These are phyloP conservation scores for Capricornis sumatraensis DNA, from an alignment of 2,113 vertebrate species.

Conservation along the genomic window DNA sequence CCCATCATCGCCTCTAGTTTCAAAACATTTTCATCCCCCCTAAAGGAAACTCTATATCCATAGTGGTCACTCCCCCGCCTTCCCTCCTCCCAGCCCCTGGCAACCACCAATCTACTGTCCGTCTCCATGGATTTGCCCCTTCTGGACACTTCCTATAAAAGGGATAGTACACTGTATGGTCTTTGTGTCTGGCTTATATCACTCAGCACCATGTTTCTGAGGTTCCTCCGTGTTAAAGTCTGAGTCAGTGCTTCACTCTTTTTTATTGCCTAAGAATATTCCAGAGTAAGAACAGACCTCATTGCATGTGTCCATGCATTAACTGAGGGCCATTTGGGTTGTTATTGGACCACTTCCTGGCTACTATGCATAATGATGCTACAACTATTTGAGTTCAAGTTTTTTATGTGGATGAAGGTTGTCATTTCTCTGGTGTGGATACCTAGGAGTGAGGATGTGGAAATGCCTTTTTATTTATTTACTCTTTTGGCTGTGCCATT, in stretches of 20 bases:
- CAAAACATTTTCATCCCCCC: not conserved
- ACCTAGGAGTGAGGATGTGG: not conserved
- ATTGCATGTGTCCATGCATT: fast-evolving
- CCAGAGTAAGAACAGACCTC: fast-evolving
- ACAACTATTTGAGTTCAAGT: fast-evolving
- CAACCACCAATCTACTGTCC: not conserved
- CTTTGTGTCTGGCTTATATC: not conserved
- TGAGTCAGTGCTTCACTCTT: too few relatives aligned
- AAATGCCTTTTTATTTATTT: not conserved
- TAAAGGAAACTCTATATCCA: fast-evolving
- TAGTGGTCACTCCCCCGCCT: fast-evolving
- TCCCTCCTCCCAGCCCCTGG: not conserved
- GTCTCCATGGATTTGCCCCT: not conserved
- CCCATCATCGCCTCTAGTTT: not conserved
- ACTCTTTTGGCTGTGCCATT: not conserved
- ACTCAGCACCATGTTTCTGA: fast-evolving
- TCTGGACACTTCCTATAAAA: not conserved
- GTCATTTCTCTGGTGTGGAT: not conserved
- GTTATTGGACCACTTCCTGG: fast-evolving
- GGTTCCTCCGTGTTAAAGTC: fast-evolving
- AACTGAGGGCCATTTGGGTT: fast-evolving
- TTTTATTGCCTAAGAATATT: fast-evolving
- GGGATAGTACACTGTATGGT: fast-evolving
- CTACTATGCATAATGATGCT: not conserved
- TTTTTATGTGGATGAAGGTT: not conserved